Base-by-base conservation (phyloP, 2,113 vertebrate species). In the Varanus salvator region DNA sequence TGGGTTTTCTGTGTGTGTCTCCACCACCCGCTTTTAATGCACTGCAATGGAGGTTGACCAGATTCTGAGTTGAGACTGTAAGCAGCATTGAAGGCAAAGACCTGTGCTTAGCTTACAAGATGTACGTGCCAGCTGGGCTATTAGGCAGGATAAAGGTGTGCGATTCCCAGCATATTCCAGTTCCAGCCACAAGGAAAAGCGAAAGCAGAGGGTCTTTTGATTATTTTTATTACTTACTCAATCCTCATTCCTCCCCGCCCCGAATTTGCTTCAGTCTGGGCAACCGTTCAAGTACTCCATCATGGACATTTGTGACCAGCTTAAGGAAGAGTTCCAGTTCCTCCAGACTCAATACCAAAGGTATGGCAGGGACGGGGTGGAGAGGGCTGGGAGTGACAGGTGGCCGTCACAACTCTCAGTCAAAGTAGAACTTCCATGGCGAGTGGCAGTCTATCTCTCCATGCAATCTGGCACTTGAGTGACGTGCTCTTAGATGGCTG, bases 311-410 rank as follows among this genome's bases (percentile, higher is more conserved):
- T 98, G 98, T 95, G 98, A 98, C 93, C 97, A 98, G 34, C 98
- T 98, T 94, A 99, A 98, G 91, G 98, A 99, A 94, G 98, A 98
- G 94, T 99, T 99, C 84, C 98, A 98, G 97, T 98, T 98, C 93
- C 97, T 99, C 38, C 98, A 98, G 96, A 98, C 98, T 4, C 98
- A 98, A 90, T 98, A 98, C 95, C 98, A 99, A 97, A 98, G 98
- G 98, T 98, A 96, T 44, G 94, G 90, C 69, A 34, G 74, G 81
- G 29, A 15, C 25, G 69, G 9, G 76, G 15, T 5, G 44, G 23
- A 31, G 44, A 21, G 27, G 23, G 12, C 23, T 2, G 9, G 4
- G 50, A 21, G 81, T 74, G 29, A 8, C 29, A 14, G 29, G 4
- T 17, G 82, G 25, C 23, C 6, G 7, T 17, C 6, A n/a, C 2